A percentile compares a stretch with the other conserved stretches of the same genome.
Evolutionary conservation across 2,113 vertebrate species (phyloP).

Genomic region (Lepisosteus osseus): DNA sequence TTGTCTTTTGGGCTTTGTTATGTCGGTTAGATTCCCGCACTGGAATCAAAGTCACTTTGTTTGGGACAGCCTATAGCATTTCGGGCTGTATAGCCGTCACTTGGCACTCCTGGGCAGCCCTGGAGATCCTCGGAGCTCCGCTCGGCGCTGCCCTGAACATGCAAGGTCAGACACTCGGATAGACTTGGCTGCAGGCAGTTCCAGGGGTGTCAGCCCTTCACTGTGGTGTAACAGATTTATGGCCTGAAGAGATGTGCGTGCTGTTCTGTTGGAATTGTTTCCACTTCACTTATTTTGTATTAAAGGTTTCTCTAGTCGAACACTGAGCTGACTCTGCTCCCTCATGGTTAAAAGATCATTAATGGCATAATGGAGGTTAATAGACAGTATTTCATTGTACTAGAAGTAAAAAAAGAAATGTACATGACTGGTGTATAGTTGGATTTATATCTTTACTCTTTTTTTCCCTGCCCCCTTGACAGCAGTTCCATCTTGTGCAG

Average conservation of each 20-base stretch:
- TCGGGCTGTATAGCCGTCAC: not conserved
- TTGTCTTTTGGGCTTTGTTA: not conserved
- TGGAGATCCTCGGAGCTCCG: not conserved
- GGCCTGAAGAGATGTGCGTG: not conserved
- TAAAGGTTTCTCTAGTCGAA: slow-evolving; percentile 1
- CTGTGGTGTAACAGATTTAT: not conserved
- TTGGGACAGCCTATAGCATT: not conserved
- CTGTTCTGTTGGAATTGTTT: not conserved
- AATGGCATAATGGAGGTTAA: not conserved
- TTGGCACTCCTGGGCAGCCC: not conserved
- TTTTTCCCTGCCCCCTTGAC: too few species aligned
- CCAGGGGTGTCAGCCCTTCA: not conserved
- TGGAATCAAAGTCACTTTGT: slow-evolving; percentile 1
- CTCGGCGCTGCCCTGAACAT: not conserved
- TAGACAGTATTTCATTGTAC: not conserved
- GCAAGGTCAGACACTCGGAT: not conserved
- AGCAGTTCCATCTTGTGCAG: too few species aligned
- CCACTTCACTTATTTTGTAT: not conserved
- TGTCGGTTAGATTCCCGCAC: not conserved
- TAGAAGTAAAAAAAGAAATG: too few species aligned
- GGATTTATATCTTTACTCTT: too few species aligned
- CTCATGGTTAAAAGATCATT: not conserved
- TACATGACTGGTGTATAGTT: too few species aligned
- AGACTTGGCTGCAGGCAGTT: not conserved
- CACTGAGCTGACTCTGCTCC: not conserved